Evolutionary conservation across 2,888 invertebrate species (phyloP).

Genomic region (Schrankia costaestrigalis): DNA sequence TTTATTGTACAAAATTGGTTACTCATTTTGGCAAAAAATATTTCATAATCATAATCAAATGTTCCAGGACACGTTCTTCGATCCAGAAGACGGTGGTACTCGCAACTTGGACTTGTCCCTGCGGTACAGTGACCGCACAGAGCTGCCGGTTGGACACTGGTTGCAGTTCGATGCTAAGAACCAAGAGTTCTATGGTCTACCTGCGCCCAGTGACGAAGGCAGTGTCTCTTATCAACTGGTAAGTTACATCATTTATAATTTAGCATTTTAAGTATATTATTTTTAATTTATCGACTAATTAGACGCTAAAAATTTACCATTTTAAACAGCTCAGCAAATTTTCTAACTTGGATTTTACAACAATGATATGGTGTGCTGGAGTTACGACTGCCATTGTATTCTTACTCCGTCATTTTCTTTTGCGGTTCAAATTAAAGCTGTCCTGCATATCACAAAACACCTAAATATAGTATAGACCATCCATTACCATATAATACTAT

Average conservation of each 20-base stretch:
- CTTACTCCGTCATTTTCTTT: not conserved
- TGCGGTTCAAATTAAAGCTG: no score
- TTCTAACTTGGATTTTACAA: no score
- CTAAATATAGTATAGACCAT: no score
- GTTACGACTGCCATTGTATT: no score
- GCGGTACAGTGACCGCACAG: slow-evolving; percentile 85
- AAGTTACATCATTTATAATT: slow-evolving; percentile 18
- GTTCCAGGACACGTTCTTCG: slow-evolving; percentile 91
- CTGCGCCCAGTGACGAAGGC: slow-evolving; percentile 86
- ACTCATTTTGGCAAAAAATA: no score
- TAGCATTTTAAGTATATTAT: not conserved
- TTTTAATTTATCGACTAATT: not conserved
- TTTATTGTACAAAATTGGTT: no score
- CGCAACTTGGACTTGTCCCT: slow-evolving; percentile 86
- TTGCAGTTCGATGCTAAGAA: slow-evolving; percentile 93
- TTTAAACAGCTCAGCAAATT: no score
- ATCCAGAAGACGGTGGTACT: slow-evolving; percentile 91
- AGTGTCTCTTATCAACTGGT: slow-evolving; percentile 89
- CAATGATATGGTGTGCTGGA: no score
- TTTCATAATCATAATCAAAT: no score
- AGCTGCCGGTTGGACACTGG: slow-evolving; percentile 87
- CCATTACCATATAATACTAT: no score
- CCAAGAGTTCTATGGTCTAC: slow-evolving; percentile 94
- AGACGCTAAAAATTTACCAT: no score
- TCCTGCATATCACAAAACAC: no score